Evolutionary conservation across 2,797 vertebrate genomes (phyloP).

Genomic region (Arctocebus calabarensis): DNA sequence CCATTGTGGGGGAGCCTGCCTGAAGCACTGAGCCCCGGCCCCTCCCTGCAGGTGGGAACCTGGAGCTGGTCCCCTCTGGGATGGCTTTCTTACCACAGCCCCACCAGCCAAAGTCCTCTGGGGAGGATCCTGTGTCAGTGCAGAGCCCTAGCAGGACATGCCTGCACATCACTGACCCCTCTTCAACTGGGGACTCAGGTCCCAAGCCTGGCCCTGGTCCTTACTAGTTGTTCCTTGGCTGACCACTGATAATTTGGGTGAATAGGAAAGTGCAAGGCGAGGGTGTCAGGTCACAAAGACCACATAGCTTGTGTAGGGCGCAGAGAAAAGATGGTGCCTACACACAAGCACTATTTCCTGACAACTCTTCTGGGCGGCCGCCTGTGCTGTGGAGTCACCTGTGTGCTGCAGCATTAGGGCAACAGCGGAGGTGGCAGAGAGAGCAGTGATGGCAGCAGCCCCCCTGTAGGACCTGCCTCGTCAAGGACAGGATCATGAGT

Average conservation of each 20-base stretch:
- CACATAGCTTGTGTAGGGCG: background rate
- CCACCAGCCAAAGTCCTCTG: background rate
- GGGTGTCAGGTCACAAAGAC: accelerated
- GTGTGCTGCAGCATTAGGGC: accelerated
- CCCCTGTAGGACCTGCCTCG: background rate
- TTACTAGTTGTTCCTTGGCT: background rate
- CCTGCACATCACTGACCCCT: background rate
- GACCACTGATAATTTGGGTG: background rate
- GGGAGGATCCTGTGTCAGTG: background rate
- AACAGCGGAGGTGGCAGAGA: accelerated
- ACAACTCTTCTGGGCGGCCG: background rate
- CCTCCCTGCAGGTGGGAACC: background rate
- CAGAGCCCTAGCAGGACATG: accelerated
- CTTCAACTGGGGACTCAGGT: background rate
- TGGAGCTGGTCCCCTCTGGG: background rate
- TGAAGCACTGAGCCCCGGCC: accelerated
- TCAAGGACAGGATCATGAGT: accelerated
- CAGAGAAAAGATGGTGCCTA: background rate
- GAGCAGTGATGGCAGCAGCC: accelerated
- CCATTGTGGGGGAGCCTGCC: background rate
- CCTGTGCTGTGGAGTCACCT: accelerated
- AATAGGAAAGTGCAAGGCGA: accelerated
- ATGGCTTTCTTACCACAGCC: background rate
- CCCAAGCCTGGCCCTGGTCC: background rate
- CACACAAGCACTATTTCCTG: background rate